phyloP scores from a whole-genome alignment of 2,113 vertebrate genomes.

The Neopipo cinnamomea region DNA sequence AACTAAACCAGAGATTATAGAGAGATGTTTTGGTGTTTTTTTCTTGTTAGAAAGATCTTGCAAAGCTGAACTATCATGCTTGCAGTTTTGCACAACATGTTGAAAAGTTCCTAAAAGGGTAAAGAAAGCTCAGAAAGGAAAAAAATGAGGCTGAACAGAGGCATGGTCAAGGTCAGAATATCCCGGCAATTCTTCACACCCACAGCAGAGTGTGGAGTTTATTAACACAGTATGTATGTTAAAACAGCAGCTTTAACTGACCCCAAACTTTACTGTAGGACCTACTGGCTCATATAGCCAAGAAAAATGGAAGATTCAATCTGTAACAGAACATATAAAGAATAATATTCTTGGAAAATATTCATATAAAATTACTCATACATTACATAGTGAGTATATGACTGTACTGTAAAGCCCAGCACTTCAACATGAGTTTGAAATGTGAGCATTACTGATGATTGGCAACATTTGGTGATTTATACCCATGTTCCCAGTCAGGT shows the following conservation, averaged over 20 bases:
- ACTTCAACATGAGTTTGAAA: neutral
- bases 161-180: neutral
- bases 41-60: slow-evolving; percentile 1
- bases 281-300: neutral
- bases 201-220: neutral
- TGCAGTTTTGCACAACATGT: slow-evolving; percentile 23
- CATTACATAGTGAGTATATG: neutral
- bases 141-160: neutral
- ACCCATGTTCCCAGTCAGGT: neutral
- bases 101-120: neutral
- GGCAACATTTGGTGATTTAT: neutral
- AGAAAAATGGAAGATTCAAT: neutral
- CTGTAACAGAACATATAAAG: neutral
- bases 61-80: slow-evolving; percentile 23
- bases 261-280: neutral
- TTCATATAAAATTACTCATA: neutral
- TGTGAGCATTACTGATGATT: neutral
- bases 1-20: slow-evolving; percentile 7
- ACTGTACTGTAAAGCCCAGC: neutral
- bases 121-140: neutral
- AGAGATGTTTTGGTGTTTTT: slow-evolving; percentile 22
- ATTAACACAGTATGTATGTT: neutral
- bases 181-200: neutral
- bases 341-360: neutral
- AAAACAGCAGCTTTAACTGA: neutral